Evolutionary conservation across 1,140 invertebrate species (phyloP), one percentile per base, ranked within the genome.

Genomic region (Gyrodactylus bullatarudis): DNA sequence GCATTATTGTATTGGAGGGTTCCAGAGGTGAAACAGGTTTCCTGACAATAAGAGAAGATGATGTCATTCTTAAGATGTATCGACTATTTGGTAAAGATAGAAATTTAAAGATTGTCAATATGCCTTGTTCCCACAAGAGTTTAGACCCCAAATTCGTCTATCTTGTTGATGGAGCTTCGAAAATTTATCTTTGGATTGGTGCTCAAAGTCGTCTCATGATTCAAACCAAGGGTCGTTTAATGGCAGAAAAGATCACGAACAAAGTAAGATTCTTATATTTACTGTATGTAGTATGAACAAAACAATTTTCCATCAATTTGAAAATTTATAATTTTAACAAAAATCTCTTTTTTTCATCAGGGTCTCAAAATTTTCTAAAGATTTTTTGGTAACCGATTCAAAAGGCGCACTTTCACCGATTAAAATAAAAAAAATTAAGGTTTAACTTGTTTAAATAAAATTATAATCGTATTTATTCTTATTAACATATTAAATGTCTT

Each of bases 191-290:
- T 74, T 97, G 93, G 92, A 77, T 78, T 34, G 86, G 95, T 19
- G 87, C 86, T 75, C 87, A 87, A 77, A 87, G 91, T 0, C 96
- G 93, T 80, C 92, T 91, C 77, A 94, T 91, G 0, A 84, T 96
- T 0, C 89, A 89, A 78, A 93, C 91, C 0, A 96, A 96, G 82
- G 87, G 25, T 71, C 80, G 93, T 72, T 81, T 99, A 1, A 87
- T 97, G 83, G 89, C 91, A 0, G 95, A 97, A 79, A 97, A 97
- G 81, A 91, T 99, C 34, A 98, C 96, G 79, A 98, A 98, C n/a
- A n/a, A n/a, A n/a, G n/a, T n/a, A n/a, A n/a, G n/a, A n/a, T n/a
- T n/a, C n/a, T n/a, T n/a, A n/a, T n/a, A n/a, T n/a, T n/a, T n/a
- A n/a, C n/a, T n/a, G n/a, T n/a, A n/a, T n/a, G n/a, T n/a, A n/a